Base-by-base conservation (phyloP, 2,113 vertebrate species). In the Oryzias javanicus region DNA sequence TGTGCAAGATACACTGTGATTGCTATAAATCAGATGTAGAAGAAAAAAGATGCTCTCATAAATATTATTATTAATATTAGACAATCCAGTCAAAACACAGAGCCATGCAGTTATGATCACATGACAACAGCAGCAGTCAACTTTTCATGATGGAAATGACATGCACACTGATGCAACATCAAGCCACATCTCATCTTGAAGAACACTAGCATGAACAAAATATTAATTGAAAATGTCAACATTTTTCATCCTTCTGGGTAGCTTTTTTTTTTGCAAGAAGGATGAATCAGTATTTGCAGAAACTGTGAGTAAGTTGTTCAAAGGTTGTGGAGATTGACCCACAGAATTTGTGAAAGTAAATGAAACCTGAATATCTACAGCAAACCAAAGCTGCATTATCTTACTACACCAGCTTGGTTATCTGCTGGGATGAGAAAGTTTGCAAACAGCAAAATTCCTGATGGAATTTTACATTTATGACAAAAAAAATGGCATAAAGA, bases 61-160 rank as follows among this genome's bases (percentile, higher is more conserved):
- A 57, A 24, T 55, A 20, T 14, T 42, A 4, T 1, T 7, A 20
- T 16, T 49, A 20, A 27, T 40, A 40, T 45, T 3, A 40, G 25
- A 44, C 17, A 70, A 65, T 41, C 25, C 19, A 46, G 15, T 15
- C 7, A 14, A 69, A 50, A 72, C 55, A 35, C 64, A 64, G 69
- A 84, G 87, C 83, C 83, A 79, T 86, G 87, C 85, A 56, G 55
- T 64, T 45, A 3, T 41, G 29, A 55, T 41, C 40, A 66, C 46
- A 58, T 50, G 52, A 67, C 27, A 35, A 70, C 53, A 50, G 20
- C 29, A 51, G 42, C 55, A 75, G 18, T 35, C 8, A 35, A 35
- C 35, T 10, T 12, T 35, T 35, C 35, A 12, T 35, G 35, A 35
- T 35, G 35, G 10, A 35, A 3, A 35, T 35, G 35, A 12, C 35